phyloP scores from a whole-genome alignment of 2,797 vertebrate genomes.

The Manis crassicaudata region DNA sequence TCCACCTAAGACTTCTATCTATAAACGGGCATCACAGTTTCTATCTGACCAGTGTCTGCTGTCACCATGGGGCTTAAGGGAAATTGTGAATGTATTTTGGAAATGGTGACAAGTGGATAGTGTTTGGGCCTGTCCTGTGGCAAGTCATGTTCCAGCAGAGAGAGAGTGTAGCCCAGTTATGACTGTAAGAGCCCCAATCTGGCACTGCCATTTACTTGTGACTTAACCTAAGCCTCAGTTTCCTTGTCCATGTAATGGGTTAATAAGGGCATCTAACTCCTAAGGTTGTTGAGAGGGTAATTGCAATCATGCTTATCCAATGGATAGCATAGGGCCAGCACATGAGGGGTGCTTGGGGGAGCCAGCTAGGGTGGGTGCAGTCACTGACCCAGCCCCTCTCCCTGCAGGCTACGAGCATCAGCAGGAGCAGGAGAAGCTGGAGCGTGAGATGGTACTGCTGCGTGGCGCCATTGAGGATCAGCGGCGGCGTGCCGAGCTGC shows the following conservation, averaged over 20 bases:
- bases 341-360: rapidly evolving
- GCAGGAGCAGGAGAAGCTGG: conserved; percentile 92
- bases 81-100: not conserved
- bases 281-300: not conserved
- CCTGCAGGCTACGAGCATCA: conserved; percentile 93
- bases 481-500: conserved; percentile 90
- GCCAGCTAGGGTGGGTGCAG: rapidly evolving
- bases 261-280: not conserved
- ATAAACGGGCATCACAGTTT: not conserved
- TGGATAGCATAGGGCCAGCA: not conserved
- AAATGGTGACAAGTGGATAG: not conserved
- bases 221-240: not conserved
- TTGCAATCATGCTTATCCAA: not conserved
- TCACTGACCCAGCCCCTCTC: not conserved
- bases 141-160: not conserved
- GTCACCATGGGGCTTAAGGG: not conserved
- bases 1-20: not conserved
- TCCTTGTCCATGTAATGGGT: not conserved
- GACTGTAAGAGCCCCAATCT: not conserved
- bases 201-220: not conserved
- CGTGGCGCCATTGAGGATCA: conserved; percentile 93
- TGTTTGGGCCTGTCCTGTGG: not conserved
- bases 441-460: conserved; percentile 91
- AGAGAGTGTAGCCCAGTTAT: not conserved
- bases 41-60: not conserved